Evolutionary conservation across 2,113 vertebrate genomes (phyloP), one percentile per base, ranked within the genome.

Genomic region (Tiliqua scincoides): DNA sequence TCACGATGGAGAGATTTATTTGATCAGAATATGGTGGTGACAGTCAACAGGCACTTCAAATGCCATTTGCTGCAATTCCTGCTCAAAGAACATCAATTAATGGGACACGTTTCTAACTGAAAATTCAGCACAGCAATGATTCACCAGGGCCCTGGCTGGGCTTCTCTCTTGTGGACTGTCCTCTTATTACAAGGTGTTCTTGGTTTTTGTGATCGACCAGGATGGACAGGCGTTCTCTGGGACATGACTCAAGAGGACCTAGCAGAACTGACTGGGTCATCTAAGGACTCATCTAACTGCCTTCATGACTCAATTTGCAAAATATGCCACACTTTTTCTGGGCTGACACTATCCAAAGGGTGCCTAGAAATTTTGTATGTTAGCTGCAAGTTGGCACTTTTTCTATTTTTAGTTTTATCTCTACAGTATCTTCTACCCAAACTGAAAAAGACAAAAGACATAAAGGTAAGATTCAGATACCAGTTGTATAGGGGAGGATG

Each of bases 181-280:
- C 85, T 91, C 87, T 90, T 93, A 61, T 80, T 92, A 52, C 68
- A 59, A 82, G 85, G 88, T 32, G 85, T 37, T 11, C 5, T 87
- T 80, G 88, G 88, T 70, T 82, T 85, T 82, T 93, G 92, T 73
- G 91, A 93, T 40, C 85, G 91, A 40, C 93, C 92, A 25, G 48
- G 15, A 43, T 96, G 95, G 95, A 65, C 91, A n/a, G 94, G 86
- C 59, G 88, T 91, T 71, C 94, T 89, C 62, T 94, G 92, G 93
- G 95, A 96, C 74, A 93, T 94, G 79, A 80, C 92, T 54, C 93
- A 91, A 77, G 90, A 94, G 62, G 94, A 96, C 86, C 78, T 84
- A 18, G n/a, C 81, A 37, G 54, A 86, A 59, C 37, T 92, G 88
- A 72, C 85, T n/a, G n/a, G n/a, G n/a, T n/a, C n/a, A n/a, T n/a